Conservation (phyloP, 2,888 invertebrate species). For the Conus canariensis region DNA sequence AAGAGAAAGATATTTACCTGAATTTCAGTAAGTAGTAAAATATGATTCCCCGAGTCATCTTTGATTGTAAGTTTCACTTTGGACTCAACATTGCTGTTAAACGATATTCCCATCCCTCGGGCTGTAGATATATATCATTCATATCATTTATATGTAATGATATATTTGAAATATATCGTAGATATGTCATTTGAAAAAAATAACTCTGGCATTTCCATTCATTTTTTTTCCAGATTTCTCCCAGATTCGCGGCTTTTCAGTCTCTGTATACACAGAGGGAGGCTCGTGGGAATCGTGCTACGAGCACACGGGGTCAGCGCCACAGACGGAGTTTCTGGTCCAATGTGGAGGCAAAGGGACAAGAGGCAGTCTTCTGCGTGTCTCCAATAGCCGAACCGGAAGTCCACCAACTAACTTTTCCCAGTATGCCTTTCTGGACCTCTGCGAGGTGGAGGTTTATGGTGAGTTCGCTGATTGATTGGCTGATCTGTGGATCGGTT, state of each 20-base stretch:
- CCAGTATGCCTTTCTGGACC: slow-evolving; percentile 9
- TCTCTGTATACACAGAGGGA: slow-evolving; percentile 19
- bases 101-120: too few relatives aligned
- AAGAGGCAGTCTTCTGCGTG: not conserved
- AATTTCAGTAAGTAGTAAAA: too few relatives aligned
- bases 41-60: too few relatives aligned
- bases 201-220: not conserved
- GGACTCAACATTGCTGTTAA: too few relatives aligned
- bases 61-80: too few relatives aligned
- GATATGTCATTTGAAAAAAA: too few relatives aligned
- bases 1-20: too few relatives aligned
- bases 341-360: not conserved
- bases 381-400: not conserved
- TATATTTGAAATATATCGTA: too few relatives aligned
- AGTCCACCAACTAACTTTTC: not conserved
- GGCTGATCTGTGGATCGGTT: too few relatives aligned
- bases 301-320: not conserved
- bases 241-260: not conserved
- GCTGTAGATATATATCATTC: too few relatives aligned
- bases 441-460: slow-evolving; percentile 37
- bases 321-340: not conserved
- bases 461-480: not conserved
- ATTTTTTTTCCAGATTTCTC: slow-evolving; percentile 1
- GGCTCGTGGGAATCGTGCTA: slow-evolving; percentile 33
- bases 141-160: too few relatives aligned